These are phyloP conservation scores for Triplophysa rosa DNA, from an alignment of 2,113 vertebrate genomes.

Conservation along the genomic window DNA sequence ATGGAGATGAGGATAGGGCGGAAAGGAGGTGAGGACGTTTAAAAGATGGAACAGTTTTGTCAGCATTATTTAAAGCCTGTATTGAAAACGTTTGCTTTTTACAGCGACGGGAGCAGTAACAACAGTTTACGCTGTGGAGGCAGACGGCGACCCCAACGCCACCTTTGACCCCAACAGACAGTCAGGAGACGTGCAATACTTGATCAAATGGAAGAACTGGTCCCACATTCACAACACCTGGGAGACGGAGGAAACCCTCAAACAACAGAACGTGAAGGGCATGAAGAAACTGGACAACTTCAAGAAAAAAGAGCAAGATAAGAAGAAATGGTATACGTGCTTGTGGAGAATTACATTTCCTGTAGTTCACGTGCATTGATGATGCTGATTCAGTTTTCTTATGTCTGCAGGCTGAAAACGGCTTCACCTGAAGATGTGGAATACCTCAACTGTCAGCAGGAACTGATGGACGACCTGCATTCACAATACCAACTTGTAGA, in stretches of 20 bases:
- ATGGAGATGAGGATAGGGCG: slow-evolving; percentile 90
- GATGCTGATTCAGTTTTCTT: background rate
- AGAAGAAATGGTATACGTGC: slow-evolving; percentile 83
- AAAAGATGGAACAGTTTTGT: background rate
- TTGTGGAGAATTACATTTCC: background rate
- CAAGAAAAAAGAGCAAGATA: slow-evolving; percentile 97
- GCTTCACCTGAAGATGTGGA: slow-evolving; percentile 98
- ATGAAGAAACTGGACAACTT: slow-evolving; percentile 99
- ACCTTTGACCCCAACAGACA: slow-evolving; percentile 87
- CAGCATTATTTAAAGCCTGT: background rate
- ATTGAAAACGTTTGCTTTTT: background rate
- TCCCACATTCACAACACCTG: slow-evolving; percentile 98
- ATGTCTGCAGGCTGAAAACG: slow-evolving; percentile 82
- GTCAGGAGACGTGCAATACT: slow-evolving; percentile 86
- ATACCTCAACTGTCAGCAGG: slow-evolving; percentile 97
- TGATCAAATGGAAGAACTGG: slow-evolving; percentile 99
- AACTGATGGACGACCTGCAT: slow-evolving; percentile 94
- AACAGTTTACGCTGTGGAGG: slow-evolving; percentile 95
- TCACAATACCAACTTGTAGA: slow-evolving; percentile 98
- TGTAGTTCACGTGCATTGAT: background rate
- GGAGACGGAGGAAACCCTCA: slow-evolving; percentile 96
- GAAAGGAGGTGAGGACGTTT: slow-evolving; percentile 83
- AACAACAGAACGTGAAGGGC: slow-evolving; percentile 95
- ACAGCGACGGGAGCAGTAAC: slow-evolving; percentile 91
- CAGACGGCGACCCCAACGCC: slow-evolving; percentile 92